A percentile compares a stretch with the other conserved stretches of the same genome.
Conservation (phyloP, 1,140 invertebrate genomes). For the Philopotamus ludificatus region DNA sequence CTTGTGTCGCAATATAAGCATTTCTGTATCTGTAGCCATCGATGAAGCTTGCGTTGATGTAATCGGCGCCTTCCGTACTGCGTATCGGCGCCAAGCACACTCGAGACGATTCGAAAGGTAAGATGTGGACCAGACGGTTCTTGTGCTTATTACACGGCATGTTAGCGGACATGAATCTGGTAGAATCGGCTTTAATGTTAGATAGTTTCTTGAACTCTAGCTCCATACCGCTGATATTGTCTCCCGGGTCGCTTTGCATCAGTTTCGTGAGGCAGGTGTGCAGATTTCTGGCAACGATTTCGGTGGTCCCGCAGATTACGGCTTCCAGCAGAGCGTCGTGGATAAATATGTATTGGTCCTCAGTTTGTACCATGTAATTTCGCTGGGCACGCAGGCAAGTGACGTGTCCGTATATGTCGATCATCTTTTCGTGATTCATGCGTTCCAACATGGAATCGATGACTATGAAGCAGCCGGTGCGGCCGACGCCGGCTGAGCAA, state of each 20-base stretch:
- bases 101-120: slow-evolving; percentile 94
- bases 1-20: slow-evolving; percentile 98
- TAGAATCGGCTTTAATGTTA: slow-evolving; percentile 92
- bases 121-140: slow-evolving; percentile 94
- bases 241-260: slow-evolving; percentile 75
- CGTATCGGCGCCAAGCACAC: slow-evolving; percentile 91
- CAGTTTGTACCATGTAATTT: slow-evolving; percentile 97
- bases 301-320: slow-evolving; percentile 91
- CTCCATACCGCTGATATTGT: slow-evolving; percentile 95
- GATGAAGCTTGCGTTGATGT: slow-evolving; percentile 98
- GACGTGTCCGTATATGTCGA: slow-evolving; percentile 98
- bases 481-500: slow-evolving; percentile 95
- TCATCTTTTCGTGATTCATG: slow-evolving; percentile 92
- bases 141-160: slow-evolving; percentile 97
- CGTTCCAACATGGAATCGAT: slow-evolving; percentile 97
- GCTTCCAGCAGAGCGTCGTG: slow-evolving; percentile 96
- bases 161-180: slow-evolving; percentile 93
- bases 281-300: slow-evolving; percentile 86
- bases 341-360: slow-evolving; percentile 99
- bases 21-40: slow-evolving; percentile 90
- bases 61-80: slow-evolving; percentile 94
- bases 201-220: slow-evolving; percentile 97
- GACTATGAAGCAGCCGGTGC: slow-evolving; percentile 98
- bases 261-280: slow-evolving; percentile 93
- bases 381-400: slow-evolving; percentile 95